Evolutionary conservation across 1,140 invertebrate species (phyloP), one percentile per base, ranked within the genome.

Genomic region (Calosoma granatense): DNA sequence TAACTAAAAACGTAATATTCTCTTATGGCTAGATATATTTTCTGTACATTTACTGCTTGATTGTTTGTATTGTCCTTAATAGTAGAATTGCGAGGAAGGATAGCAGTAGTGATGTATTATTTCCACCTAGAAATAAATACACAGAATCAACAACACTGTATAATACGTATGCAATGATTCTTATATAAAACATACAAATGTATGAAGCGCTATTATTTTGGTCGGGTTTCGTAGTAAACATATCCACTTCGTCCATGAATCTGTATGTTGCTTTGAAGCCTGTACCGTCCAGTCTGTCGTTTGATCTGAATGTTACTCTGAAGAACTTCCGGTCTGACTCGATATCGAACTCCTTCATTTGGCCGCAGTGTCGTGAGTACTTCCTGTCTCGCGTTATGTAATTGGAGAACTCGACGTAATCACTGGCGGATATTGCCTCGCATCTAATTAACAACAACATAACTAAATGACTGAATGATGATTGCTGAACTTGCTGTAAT

Each of bases 381-480:
- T 92, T 93, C 63, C 88, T 79, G 74, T 97, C 94, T 41, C 80
- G 75, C 56, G 85, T 82, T 80, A 92, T 84, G 65, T 86, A 95
- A 75, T 97, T 97, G 14, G 91, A 94, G 71, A 97, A 95, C 71
- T 95, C 91, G 23, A 97, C 86, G 70, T 88, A 96, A 72, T 97
- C 94, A 65, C 92, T 95, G 1, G 90, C 87, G 11, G 90, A 89
- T 41, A 83, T 78, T 51, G 86, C 84, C 65, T 90, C 86, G 69
- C 93, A 96, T 60, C 92, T 95, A 73, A 20, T 73, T 73, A 63
- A 65, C 53, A 58, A 57, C 20, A 51, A 12, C 17, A 21, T 58
- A 30, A 54, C 15, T 58, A 2, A 22, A 52, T 52, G 11, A 36
- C 6, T n/a, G n/a, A 36, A 36, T 36, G n/a, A 36, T 36, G 26